These are phyloP conservation scores for Amblyjoppa proteus DNA, from an alignment of 2,888 invertebrate species.

Conservation along the genomic window DNA sequence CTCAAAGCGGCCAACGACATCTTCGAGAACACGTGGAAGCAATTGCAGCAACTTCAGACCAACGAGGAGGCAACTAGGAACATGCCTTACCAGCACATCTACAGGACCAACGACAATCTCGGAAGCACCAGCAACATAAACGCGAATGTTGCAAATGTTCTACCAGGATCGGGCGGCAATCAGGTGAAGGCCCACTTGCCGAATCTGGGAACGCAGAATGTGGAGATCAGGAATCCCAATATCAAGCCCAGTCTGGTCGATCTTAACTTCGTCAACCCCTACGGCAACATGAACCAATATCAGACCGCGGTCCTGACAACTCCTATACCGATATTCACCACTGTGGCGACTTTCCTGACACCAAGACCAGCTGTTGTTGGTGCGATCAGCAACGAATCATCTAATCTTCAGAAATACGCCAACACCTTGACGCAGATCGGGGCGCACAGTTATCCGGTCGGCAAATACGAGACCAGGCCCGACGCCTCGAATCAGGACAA, in stretches of 20 bases:
- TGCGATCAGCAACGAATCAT: conserved; percentile 68
- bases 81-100: conserved; percentile 54
- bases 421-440: conserved; percentile 79
- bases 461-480: conserved; percentile 66
- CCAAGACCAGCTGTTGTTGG: conserved; percentile 73
- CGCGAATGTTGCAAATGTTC: conserved; percentile 71
- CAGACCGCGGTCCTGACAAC: conserved; percentile 80
- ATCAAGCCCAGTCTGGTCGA: conserved; percentile 78
- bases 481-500: conserved; percentile 64
- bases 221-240: conserved; percentile 81
- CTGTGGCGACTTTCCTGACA: conserved; percentile 76
- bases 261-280: conserved; percentile 72
- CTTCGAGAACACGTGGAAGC: conserved; percentile 76
- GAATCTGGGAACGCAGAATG: conserved; percentile 79
- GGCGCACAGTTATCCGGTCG: conserved; percentile 68
- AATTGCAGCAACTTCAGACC: conserved; percentile 77
- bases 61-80: conserved; percentile 66
- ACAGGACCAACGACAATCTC: conserved; percentile 72
- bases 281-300: conserved; percentile 76
- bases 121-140: conserved; percentile 77
- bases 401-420: conserved; percentile 76
- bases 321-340: conserved; percentile 80
- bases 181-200: conserved; percentile 78
- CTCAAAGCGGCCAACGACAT: conserved; percentile 76
- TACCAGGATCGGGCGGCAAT: conserved; percentile 58